Conservation (phyloP, 2,888 invertebrate genomes). For the Drosophila acutilabella region DNA sequence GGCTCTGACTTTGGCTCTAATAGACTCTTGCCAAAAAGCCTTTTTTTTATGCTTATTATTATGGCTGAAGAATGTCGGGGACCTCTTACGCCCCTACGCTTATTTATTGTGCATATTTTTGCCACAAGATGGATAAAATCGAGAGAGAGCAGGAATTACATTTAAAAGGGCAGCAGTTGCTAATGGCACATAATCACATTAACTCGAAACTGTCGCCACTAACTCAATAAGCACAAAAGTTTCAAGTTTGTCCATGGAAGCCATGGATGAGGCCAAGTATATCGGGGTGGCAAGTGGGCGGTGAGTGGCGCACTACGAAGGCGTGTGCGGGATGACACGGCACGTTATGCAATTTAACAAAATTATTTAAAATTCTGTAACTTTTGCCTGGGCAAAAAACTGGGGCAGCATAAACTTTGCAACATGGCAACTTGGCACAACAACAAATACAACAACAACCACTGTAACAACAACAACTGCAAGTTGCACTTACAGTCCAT, state of each 20-base stretch:
- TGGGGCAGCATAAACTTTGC: slow-evolving; percentile 60
- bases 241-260: slow-evolving; percentile 22
- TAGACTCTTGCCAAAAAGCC: slow-evolving; percentile 62
- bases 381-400: slow-evolving; percentile 52
- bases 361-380: slow-evolving; percentile 78
- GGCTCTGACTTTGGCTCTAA: slow-evolving; percentile 48
- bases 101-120: slow-evolving; percentile 63
- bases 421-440: slow-evolving; percentile 54
- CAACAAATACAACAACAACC: slow-evolving; percentile 40
- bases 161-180: slow-evolving; percentile 45
- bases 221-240: slow-evolving; percentile 74
- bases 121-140: slow-evolving; percentile 13
- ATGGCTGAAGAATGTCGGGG: slow-evolving; percentile 51
- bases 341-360: slow-evolving; percentile 78
- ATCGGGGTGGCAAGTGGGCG: neutral
- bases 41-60: slow-evolving; percentile 73
- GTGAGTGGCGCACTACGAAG: too few relatives aligned
- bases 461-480: slow-evolving; percentile 27
- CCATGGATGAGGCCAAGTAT: slow-evolving; percentile 2
- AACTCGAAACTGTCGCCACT: slow-evolving; percentile 68
- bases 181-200: slow-evolving; percentile 74
- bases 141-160: slow-evolving; percentile 17
- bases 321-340: slow-evolving; percentile 42
- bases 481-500: slow-evolving; percentile 41
- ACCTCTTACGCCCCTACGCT: neutral